A percentile compares a stretch with the other conserved stretches of the same genome.
Evolutionary conservation across 2,797 vertebrate genomes (phyloP).

Genomic region (Gouania willdenowi): DNA sequence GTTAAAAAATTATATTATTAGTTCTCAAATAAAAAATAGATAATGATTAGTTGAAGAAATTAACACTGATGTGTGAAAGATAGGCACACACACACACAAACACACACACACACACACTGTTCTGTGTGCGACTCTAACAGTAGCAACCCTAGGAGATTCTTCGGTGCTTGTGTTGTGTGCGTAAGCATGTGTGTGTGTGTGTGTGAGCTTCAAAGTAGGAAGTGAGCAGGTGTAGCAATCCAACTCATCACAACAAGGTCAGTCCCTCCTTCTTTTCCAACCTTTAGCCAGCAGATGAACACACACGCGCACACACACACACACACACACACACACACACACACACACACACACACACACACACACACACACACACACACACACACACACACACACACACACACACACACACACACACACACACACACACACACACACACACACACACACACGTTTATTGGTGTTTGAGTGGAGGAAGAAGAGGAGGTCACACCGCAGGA

Average conservation of each 20-base stretch:
- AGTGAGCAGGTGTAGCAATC: constrained; percentile 53
- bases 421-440: constrained; percentile 26
- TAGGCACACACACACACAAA: no score
- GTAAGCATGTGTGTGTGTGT: neutral
- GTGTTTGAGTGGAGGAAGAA: constrained; percentile 36
- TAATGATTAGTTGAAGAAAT: no score
- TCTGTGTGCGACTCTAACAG: no score
- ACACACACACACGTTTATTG: constrained; percentile 18
- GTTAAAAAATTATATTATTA: no score
- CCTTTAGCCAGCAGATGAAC: constrained; percentile 32
- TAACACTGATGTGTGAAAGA: no score
- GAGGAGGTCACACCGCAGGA: constrained; percentile 54
- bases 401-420: constrained; percentile 15
- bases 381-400: constrained; percentile 6
- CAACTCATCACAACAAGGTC: constrained; percentile 60
- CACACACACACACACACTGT: no score
- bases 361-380: constrained; percentile 2
- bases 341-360: constrained; percentile 24
- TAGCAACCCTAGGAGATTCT: no score
- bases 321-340: constrained; percentile 15
- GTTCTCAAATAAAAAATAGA: no score
- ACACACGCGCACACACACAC: constrained; percentile 7
- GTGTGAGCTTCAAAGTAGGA: constrained; percentile 12
- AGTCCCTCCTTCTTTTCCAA: constrained; percentile 41
- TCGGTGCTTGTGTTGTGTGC: no score